These are phyloP conservation scores for Drosophila sturtevanti DNA, from an alignment of 1,140 invertebrate species.

Conservation along the genomic window DNA sequence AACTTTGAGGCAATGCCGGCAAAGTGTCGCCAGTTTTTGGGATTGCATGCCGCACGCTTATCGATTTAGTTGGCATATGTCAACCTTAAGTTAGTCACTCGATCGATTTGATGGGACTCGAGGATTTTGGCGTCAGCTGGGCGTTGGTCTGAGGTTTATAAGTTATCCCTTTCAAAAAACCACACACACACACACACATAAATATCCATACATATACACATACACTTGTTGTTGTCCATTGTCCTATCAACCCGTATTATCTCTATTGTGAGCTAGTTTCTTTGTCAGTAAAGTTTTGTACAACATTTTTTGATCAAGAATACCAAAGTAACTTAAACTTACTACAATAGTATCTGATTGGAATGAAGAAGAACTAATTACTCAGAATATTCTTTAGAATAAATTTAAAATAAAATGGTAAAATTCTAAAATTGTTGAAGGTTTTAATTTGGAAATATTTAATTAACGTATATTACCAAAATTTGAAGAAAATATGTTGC, in stretches of 20 bases:
- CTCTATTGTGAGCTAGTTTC: not conserved
- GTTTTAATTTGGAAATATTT: too few species aligned
- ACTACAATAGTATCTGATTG: not conserved
- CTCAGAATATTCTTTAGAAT: not conserved
- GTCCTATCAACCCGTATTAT: slow-evolving; percentile 19
- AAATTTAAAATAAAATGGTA: too few species aligned
- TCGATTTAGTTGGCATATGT: slow-evolving; percentile 50
- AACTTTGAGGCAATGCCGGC: slow-evolving; percentile 43
- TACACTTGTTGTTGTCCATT: slow-evolving; percentile 22
- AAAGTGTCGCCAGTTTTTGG: slow-evolving; percentile 53
- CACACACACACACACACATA: not conserved
- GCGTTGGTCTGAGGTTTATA: slow-evolving; percentile 27
- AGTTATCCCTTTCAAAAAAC: not conserved
- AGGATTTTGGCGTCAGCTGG: slow-evolving; percentile 37
- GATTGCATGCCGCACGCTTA: slow-evolving; percentile 50
- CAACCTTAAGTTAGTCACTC: slow-evolving; percentile 43
- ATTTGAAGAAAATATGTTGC: too few species aligned
- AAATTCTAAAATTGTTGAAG: not conserved
- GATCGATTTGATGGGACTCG: slow-evolving; percentile 37
- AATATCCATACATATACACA: not conserved
- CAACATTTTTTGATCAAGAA: not conserved
- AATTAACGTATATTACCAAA: too few species aligned
- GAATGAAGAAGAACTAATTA: not conserved
- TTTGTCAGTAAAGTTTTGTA: not conserved
- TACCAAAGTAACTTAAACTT: not conserved